Base-by-base conservation (phyloP, 2,113 vertebrate species). In the Mystacornis crossleyi region DNA sequence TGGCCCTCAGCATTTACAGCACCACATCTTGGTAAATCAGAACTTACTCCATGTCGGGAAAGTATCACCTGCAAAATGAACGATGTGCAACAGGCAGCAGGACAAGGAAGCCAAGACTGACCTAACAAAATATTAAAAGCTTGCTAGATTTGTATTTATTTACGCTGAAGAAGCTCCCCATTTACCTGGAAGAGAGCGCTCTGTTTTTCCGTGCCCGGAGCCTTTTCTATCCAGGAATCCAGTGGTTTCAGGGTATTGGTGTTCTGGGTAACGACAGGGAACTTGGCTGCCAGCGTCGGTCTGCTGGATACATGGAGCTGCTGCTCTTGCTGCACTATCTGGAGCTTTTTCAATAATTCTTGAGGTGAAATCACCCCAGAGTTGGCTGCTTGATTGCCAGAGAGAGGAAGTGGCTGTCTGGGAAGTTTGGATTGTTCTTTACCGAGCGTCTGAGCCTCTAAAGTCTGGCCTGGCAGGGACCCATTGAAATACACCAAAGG, bases 321-420 rank as follows among this genome's bases (percentile, higher is more conserved):
- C 77, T 99, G 99, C 25, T 99, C 99, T 83, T 99, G 99, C 51
- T 99, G 99, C 38, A 99, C 99, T 10, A 98, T 95, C 86, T 99
- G 99, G 15, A 99, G 99, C 83, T 99, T 99, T 72, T 98, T 98
- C 81, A 99, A 64, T 17, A 99, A 96, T 93, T 99, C 99, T 15
- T 99, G 98, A 53, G 99, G 98, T 10, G 99, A 99, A 77, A 99
- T 97, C 87, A 98, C 98, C 8, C 98, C 97, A 14, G 97, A 95
- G 48, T 4, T 84, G 18, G 92, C 40, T 3, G 95, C 28, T 51
- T 95, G 98, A 74, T 38, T 94, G 90, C 95, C 94, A 14, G 97
- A 66, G 61, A 97, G 58, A 17, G 97, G n/a, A 43, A 97, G 84
- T 0, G 86, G 21, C 21, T 96, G 97, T 20, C 92, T 84, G 9